Conservation (phyloP, 1,140 invertebrate species). For the Eufriesea mexicana region DNA sequence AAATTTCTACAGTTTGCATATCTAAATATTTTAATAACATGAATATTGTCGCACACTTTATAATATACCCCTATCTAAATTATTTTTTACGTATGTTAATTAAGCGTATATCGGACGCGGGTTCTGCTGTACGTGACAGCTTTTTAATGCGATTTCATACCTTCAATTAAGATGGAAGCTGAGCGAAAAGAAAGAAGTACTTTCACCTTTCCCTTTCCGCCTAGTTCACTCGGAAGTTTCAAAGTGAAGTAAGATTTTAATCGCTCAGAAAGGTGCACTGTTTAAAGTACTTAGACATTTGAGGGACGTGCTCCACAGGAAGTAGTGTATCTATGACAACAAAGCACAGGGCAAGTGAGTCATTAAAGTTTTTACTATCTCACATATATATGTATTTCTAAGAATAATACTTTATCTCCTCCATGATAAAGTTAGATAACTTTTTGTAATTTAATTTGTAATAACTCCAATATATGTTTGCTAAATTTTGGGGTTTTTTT, state of each 20-base stretch:
- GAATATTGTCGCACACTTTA: not conserved
- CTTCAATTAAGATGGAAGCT: not conserved
- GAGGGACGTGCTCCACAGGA: not conserved
- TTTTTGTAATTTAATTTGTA: too few species aligned
- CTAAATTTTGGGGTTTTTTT: too few species aligned
- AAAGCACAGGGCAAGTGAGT: not conserved
- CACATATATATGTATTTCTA: not conserved
- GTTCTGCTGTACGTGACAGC: not conserved
- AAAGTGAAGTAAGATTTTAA: conserved; percentile 8
- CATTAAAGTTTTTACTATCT: not conserved
- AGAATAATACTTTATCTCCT: not conserved
- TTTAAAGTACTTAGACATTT: not conserved
- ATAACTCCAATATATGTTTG: too few species aligned
- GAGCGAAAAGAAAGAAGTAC: not conserved
- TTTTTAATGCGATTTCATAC: not conserved
- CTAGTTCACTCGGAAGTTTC: not conserved
- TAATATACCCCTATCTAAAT: not conserved
- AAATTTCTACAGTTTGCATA: too few species aligned
- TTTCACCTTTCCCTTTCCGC: not conserved
- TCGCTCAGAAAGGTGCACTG: not conserved
- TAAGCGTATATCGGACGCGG: not conserved
- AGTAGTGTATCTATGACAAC: not conserved
- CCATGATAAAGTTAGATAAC: not conserved
- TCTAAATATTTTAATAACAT: too few species aligned
- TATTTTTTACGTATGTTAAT: not conserved